Conservation (phyloP, 1,140 invertebrate genomes). For the Ptiloglossa arizonensis region DNA sequence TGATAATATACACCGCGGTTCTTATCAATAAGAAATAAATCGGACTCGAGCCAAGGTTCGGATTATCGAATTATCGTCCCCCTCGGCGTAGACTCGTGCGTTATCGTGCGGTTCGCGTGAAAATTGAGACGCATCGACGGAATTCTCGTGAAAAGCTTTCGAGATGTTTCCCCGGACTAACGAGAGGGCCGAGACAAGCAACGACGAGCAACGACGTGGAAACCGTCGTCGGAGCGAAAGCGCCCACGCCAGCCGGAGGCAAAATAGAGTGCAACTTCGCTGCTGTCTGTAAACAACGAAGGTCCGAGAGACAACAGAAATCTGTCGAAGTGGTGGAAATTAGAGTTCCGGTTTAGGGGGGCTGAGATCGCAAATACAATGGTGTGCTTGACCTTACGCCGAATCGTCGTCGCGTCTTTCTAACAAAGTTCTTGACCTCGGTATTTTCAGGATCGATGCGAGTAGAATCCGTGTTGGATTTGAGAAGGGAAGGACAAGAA, state of each 20-base stretch:
- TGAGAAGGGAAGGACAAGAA: neutral
- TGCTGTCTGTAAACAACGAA: neutral
- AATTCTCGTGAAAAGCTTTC: too few relatives aligned
- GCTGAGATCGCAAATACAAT: constrained; percentile 20
- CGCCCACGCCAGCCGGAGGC: neutral
- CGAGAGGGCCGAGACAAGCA: too few relatives aligned
- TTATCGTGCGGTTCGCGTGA: too few relatives aligned
- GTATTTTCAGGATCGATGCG: constrained; percentile 22
- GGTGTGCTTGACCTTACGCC: constrained; percentile 19
- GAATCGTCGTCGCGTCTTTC: constrained; percentile 12
- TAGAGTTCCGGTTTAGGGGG: neutral
- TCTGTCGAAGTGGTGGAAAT: constrained; percentile 17
- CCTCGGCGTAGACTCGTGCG: neutral
- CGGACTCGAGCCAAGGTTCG: neutral
- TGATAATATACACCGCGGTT: too few relatives aligned
- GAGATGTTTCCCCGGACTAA: neutral
- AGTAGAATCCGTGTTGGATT: neutral
- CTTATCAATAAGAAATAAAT: neutral
- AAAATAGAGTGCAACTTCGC: neutral
- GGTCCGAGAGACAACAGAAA: neutral
- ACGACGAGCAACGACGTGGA: neutral
- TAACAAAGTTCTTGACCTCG: constrained; percentile 37
- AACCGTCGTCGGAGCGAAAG: neutral
- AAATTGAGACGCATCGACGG: neutral
- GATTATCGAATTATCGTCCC: neutral